Conservation (phyloP, 2,797 vertebrate species). For the Meriones psammophilus region DNA sequence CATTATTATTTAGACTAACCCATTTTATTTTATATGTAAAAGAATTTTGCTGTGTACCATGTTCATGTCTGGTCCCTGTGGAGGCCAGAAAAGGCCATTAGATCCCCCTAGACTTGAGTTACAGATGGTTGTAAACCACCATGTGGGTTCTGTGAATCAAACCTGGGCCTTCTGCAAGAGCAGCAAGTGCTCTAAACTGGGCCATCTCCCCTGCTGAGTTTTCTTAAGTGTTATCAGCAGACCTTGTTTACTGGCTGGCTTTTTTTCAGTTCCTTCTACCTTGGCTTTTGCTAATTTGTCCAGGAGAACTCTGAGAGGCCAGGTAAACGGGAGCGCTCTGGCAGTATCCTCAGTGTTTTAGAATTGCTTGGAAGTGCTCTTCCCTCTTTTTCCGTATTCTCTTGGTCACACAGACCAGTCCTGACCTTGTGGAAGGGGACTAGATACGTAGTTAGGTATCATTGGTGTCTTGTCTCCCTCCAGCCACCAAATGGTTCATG, state of each 20-base stretch:
- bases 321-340: background rate
- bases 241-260: background rate
- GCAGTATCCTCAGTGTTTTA: background rate
- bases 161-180: background rate
- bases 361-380: background rate
- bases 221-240: background rate
- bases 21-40: background rate
- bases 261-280: background rate
- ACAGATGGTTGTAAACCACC: background rate
- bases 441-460: background rate
- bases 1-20: background rate
- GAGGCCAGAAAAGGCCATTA: background rate
- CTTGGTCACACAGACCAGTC: background rate
- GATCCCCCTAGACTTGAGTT: background rate
- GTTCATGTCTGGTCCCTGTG: background rate
- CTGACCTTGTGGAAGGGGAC: background rate
- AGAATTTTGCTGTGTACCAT: background rate
- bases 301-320: background rate
- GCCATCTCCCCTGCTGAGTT: background rate
- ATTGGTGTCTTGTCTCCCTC: background rate
- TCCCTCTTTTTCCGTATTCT: background rate
- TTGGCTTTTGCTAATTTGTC: background rate
- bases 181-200: background rate
- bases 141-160: background rate
- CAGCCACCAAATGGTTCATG: background rate